Evolutionary conservation across 2,113 vertebrate genomes (phyloP).

Genomic region (Mobula birostris): DNA sequence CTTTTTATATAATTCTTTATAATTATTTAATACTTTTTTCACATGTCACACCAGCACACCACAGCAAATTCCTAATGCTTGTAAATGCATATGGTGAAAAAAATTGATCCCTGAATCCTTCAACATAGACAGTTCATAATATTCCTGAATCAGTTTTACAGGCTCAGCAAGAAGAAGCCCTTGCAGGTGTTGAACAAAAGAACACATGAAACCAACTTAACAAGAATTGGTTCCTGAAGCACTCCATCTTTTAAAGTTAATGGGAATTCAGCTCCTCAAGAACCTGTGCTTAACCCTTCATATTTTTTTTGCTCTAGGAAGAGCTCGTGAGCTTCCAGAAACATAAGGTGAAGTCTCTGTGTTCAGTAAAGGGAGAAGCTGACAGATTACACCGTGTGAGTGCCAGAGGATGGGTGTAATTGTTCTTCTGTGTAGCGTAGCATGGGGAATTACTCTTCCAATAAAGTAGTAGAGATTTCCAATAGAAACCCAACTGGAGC

Average conservation of each 20-base stretch:
- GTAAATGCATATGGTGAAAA: too few relatives aligned
- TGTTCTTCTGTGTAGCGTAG: neutral
- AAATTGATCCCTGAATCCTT: too few relatives aligned
- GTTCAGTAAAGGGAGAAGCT: neutral
- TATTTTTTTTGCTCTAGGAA: neutral
- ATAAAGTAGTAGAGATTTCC: neutral
- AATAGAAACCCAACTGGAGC: neutral
- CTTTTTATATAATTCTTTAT: too few relatives aligned
- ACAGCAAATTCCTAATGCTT: too few relatives aligned
- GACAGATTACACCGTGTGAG: neutral
- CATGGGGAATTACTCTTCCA: neutral
- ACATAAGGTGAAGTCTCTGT: neutral
- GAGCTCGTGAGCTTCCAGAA: neutral
- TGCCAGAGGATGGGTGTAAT: neutral
- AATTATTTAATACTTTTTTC: too few relatives aligned
- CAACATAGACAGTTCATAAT: neutral
- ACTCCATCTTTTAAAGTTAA: neutral
- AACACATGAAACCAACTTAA: neutral
- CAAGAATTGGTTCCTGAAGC: neutral
- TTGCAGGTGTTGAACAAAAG: neutral
- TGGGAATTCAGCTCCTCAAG: neutral
- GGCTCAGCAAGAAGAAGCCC: neutral
- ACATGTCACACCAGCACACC: too few relatives aligned
- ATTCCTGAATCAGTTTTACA: neutral
- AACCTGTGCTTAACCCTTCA: neutral